phyloP scores from a whole-genome alignment of 1,140 invertebrate species.

The Trinorchestia longiramus region DNA sequence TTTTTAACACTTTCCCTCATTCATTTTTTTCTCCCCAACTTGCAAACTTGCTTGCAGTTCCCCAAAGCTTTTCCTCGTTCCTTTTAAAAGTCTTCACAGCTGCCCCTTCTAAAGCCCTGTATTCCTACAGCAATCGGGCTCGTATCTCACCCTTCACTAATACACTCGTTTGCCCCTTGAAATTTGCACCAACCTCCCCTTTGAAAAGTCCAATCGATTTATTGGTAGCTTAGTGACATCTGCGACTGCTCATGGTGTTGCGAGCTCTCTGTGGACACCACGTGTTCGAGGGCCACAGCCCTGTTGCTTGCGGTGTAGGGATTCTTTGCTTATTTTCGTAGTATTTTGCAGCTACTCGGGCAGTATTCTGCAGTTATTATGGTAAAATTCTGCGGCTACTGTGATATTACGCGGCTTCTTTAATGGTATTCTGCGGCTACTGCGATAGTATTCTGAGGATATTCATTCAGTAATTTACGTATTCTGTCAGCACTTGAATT shows the following conservation, averaged over 20 bases:
- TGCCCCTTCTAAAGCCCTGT: neutral
- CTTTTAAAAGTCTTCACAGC: neutral
- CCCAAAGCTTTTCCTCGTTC: neutral
- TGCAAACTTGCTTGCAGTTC: neutral
- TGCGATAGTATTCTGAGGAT: no score
- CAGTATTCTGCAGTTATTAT: no score
- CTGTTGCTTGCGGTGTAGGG: neutral
- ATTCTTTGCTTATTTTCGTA: neutral
- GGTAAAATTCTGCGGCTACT: no score
- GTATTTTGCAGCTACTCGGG: neutral
- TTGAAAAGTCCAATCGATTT: neutral
- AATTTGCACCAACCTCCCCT: conserved; percentile 49
- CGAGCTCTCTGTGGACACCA: neutral
- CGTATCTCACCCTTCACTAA: conserved; percentile 31
- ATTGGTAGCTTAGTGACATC: neutral
- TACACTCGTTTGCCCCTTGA: conserved; percentile 48
- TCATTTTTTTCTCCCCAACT: neutral
- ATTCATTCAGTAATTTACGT: no score
- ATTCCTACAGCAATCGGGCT: neutral
- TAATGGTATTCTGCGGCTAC: no score
- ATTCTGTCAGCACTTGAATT: no score
- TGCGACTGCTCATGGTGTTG: conserved; percentile 36
- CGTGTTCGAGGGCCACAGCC: neutral
- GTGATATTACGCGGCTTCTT: no score
- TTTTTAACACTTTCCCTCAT: no score